Evolutionary conservation across 2,888 invertebrate species (phyloP), one percentile per base, ranked within the genome.

Genomic region (Nomada ruficornis): DNA sequence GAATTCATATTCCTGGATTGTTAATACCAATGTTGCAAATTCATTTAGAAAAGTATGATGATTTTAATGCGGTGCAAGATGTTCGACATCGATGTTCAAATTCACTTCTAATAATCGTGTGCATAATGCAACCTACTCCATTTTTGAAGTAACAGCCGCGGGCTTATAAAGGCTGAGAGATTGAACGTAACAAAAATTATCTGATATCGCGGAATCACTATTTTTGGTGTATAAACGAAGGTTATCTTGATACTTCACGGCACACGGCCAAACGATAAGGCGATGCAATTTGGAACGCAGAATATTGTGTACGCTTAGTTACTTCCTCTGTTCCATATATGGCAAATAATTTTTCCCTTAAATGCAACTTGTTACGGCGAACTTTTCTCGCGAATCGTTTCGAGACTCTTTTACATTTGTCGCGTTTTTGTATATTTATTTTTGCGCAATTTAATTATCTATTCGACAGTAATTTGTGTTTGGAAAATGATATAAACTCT

Each of bases 191-290:
- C 13, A 54, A 54, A 71, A 76, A 72, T 76, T 68, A 69, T 76
- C 76, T 54, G 63, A 69, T 68, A 80, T 55, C 64, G 47, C 44
- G 55, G 71, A 47, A 54, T 71, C 60, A 54, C 44, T 52, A 54
- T 68, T 70, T 65, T 70, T 29, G 26, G 65, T 18, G n/a, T 57
- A 59, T 59, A 44, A 69, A 65, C 29, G 65, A 73, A 52, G 67
- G 70, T 77, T 86, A 72, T 67, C 81, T 75, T 26, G 57, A 77
- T 79, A 72, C 62, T 76, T 50, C 50, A 52, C 55, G 86, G 76
- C 84, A 62, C 59, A 55, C 60, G 36, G 82, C 84, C 86, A 86
- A 80, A 67, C 62, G 78, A 84, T 84, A 84, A 84, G 70, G 13
- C 72, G 62, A 65, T 78, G 82, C 83, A 79, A 79, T 84, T 84